These are phyloP conservation scores for Lochmaea capreae DNA, from an alignment of 2,888 invertebrate species.

Conservation along the genomic window DNA sequence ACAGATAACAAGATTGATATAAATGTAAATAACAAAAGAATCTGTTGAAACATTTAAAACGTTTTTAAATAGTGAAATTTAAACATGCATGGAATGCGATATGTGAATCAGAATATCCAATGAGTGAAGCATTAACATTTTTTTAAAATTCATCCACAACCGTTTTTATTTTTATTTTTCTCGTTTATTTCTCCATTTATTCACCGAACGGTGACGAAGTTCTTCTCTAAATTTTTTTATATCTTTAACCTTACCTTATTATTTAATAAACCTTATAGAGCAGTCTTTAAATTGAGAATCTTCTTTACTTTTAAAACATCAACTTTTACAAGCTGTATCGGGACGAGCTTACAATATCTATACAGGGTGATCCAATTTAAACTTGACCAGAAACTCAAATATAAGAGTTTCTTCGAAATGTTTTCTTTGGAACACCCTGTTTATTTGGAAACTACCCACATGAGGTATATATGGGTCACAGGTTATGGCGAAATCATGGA, in stretches of 20 bases:
- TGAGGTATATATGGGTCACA: too few relatives aligned
- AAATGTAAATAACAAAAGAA: slow-evolving; percentile 33
- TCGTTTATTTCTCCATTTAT: slow-evolving; percentile 38
- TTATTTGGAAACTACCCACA: too few relatives aligned
- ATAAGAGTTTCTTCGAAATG: too few relatives aligned
- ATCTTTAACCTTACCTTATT: slow-evolving; percentile 32
- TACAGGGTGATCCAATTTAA: too few relatives aligned
- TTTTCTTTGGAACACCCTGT: too few relatives aligned
- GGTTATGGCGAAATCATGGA: too few relatives aligned
- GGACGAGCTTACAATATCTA: too few relatives aligned
- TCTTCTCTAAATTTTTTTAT: neutral
- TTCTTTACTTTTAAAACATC: slow-evolving; percentile 17
- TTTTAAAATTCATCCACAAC: slow-evolving; percentile 10
- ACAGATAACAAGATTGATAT: slow-evolving; percentile 24
- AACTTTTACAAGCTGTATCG: neutral
- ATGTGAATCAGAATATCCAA: too few relatives aligned
- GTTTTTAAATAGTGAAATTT: neutral
- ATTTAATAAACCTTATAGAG: slow-evolving; percentile 32
- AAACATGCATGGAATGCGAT: neutral
- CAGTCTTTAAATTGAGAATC: slow-evolving; percentile 56
- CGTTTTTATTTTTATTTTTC: neutral
- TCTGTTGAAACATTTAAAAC: slow-evolving; percentile 30
- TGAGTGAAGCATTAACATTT: too few relatives aligned
- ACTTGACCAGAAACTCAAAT: too few relatives aligned
- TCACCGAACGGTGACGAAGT: slow-evolving; percentile 46